phyloP scores from a whole-genome alignment of 2,888 invertebrate genomes.

The Andrena bicolor region DNA sequence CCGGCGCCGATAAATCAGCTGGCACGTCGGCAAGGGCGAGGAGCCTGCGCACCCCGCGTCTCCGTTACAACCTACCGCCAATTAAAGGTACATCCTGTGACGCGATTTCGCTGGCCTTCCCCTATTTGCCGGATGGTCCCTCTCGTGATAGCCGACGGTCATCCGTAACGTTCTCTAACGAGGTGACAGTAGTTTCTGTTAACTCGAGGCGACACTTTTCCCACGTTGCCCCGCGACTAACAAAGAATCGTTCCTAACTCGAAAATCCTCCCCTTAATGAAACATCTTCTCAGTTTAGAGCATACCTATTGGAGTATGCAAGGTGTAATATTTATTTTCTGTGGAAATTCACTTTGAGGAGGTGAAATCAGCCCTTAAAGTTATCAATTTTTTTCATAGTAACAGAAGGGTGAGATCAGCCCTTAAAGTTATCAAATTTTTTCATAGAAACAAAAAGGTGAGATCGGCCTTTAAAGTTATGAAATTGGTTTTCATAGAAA shows the following conservation, averaged over 20 bases:
- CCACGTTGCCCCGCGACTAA: neutral
- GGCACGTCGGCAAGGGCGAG: slow-evolving; percentile 15
- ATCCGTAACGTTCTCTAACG: slow-evolving; percentile 40
- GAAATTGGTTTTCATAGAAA: too few species aligned
- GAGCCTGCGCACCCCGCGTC: neutral
- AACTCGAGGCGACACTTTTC: neutral
- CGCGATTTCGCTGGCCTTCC: slow-evolving; percentile 43
- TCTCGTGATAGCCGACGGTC: slow-evolving; percentile 22
- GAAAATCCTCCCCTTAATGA: neutral
- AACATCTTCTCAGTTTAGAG: too few species aligned
- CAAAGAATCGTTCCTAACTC: neutral
- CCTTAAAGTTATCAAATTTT: too few species aligned
- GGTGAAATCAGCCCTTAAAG: too few species aligned
- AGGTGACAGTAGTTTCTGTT: slow-evolving; percentile 22
- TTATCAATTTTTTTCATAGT: too few species aligned
- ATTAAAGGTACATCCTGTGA: slow-evolving; percentile 50
- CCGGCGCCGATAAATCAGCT: slow-evolving; percentile 34
- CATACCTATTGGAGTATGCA: too few species aligned
- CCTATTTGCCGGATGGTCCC: slow-evolving; percentile 34
- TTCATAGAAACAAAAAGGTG: too few species aligned
- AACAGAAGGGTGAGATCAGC: too few species aligned
- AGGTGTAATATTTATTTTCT: neutral
- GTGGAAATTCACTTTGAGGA: neutral
- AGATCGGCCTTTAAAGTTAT: too few species aligned
- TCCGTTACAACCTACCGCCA: slow-evolving; percentile 27